Conservation (phyloP, 2,888 invertebrate species). For the Epistrophe eligans region DNA sequence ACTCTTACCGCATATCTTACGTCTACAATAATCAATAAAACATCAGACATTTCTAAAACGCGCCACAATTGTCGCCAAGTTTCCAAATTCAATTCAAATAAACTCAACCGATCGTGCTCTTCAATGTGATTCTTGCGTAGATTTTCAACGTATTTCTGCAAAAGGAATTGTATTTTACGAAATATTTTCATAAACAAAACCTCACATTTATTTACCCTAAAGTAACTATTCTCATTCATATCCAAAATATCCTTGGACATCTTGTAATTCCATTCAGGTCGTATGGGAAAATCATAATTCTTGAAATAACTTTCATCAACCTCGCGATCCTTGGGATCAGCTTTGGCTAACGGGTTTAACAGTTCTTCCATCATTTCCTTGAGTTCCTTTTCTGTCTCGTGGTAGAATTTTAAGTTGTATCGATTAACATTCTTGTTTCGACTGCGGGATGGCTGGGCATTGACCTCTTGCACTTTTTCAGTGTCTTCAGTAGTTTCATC, state of each 20-base stretch:
- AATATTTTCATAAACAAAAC: not conserved
- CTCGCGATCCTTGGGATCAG: conserved; percentile 88
- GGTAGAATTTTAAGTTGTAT: conserved; percentile 93
- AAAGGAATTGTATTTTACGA: conserved; percentile 46
- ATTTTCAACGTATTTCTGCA: conserved; percentile 89
- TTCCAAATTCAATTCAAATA: conserved; percentile 96
- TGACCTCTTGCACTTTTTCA: conserved; percentile 85
- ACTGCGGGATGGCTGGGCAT: conserved; percentile 86
- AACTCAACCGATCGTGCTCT: conserved; percentile 87
- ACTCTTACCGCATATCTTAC: conserved; percentile 91
- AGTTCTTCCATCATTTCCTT: conserved; percentile 88
- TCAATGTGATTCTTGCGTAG: conserved; percentile 87
- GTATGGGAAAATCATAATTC: conserved; percentile 91
- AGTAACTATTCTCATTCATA: conserved; percentile 92
- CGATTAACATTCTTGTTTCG: conserved; percentile 86
- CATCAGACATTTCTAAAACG: conserved; percentile 96
- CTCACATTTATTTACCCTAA: conserved; percentile 83
- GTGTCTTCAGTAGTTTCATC: conserved; percentile 82
- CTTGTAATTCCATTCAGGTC: conserved; percentile 93
- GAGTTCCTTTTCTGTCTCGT: conserved; percentile 91
- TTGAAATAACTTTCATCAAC: conserved; percentile 88
- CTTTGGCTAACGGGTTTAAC: conserved; percentile 84
- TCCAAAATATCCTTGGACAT: conserved; percentile 90
- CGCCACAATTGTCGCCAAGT: conserved; percentile 99
- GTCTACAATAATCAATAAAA: conserved; percentile 94